A percentile compares a stretch with the other conserved stretches of the same genome.
Conservation (phyloP, 2,888 invertebrate genomes). For the Thecocarcelia acutangulata region DNA sequence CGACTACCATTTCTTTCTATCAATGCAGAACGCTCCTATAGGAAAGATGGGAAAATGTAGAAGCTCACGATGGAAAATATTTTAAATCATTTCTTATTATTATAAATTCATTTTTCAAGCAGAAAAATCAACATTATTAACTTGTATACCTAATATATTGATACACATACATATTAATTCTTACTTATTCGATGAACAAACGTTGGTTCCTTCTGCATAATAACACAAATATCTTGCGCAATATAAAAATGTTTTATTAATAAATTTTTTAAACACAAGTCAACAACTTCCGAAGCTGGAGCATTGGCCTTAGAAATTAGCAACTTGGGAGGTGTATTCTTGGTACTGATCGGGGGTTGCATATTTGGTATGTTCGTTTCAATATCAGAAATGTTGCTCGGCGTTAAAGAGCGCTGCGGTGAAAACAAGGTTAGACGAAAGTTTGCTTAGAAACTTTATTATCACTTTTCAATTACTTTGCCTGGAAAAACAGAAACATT, state of each 20-base stretch:
- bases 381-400: conserved; percentile 78
- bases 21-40: too few species aligned
- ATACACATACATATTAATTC: too few species aligned
- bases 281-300: conserved; percentile 76
- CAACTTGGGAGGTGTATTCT: conserved; percentile 86
- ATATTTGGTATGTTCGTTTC: conserved; percentile 79
- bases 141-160: too few species aligned
- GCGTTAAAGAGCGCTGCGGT: conserved; percentile 77
- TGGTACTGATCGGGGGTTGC: conserved; percentile 83
- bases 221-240: not conserved
- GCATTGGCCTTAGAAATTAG: conserved; percentile 84
- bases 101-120: too few species aligned
- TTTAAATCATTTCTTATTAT: too few species aligned
- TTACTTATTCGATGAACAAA: too few species aligned
- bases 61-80: too few species aligned
- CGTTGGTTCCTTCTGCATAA: too few species aligned
- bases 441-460: not conserved
- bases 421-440: conserved; percentile 78
- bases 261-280: conserved; percentile 72
- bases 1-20: too few species aligned
- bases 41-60: too few species aligned
- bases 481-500: conserved; percentile 17
- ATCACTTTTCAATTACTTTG: not conserved
- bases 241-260: not conserved
- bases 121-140: too few species aligned